phyloP scores from a whole-genome alignment of 2,888 invertebrate species.

The Teinopalpus imperialis region DNA sequence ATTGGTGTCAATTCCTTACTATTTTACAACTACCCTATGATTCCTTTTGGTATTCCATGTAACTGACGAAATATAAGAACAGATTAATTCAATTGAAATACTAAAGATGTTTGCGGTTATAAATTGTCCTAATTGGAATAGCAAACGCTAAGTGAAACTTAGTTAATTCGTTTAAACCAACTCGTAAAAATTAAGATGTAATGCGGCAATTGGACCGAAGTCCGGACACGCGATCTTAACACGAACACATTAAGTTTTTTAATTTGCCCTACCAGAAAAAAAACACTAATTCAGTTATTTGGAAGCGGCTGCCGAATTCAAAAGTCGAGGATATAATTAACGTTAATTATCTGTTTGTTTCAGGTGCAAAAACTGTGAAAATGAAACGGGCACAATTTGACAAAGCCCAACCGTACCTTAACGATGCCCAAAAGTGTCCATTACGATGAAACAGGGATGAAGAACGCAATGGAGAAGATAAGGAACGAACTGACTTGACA shows the following conservation, averaged over 20 bases:
- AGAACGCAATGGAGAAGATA: conserved; percentile 54
- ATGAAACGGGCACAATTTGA: conserved; percentile 38
- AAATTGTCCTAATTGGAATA: conserved; percentile 22
- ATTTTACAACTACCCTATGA: no score
- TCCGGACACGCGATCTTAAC: conserved; percentile 49
- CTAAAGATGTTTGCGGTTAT: conserved; percentile 17
- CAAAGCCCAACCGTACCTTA: conserved; percentile 29
- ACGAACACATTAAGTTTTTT: conserved; percentile 46
- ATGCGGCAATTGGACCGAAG: conserved; percentile 56
- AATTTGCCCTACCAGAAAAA: conserved; percentile 38
- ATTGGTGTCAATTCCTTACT: no score
- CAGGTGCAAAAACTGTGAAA: conserved; percentile 52
- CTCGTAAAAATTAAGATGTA: conserved; percentile 60
- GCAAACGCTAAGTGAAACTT: conserved; percentile 22
- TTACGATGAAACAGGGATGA: conserved; percentile 48
- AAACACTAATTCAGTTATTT: conserved; percentile 45
- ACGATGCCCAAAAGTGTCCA: conserved; percentile 42
- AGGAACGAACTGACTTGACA: conserved; percentile 70
- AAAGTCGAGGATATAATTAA: conserved; percentile 41
- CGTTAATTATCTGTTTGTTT: conserved; percentile 56
- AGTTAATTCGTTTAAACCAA: conserved; percentile 39
- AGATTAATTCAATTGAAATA: conserved; percentile 1
- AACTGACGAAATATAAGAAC: no score
- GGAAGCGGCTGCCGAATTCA: conserved; percentile 48
- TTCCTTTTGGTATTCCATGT: no score